phyloP scores from a whole-genome alignment of 2,113 vertebrate genomes.

The Aldabrachelys gigantea region DNA sequence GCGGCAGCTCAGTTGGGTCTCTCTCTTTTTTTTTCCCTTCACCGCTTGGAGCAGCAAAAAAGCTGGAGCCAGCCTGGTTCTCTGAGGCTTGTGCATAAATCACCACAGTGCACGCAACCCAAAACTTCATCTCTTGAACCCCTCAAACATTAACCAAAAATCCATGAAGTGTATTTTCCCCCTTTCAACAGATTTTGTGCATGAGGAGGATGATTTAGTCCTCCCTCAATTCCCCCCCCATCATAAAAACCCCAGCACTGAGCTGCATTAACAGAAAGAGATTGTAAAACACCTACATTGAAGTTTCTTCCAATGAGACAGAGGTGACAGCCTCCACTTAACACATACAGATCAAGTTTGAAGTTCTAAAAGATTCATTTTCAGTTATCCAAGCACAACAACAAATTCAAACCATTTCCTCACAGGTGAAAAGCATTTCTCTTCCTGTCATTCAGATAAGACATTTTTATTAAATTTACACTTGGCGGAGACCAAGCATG shows the following conservation, averaged over 20 bases:
- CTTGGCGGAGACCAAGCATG: not conserved
- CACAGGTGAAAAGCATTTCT: not conserved
- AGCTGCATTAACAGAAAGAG: not conserved
- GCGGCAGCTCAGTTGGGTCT: too few species aligned
- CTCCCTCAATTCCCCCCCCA: not conserved
- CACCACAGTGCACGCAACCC: not conserved
- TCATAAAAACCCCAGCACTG: not conserved
- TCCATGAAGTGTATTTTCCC: not conserved
- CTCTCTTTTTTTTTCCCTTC: too few species aligned
- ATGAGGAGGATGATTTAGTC: not conserved
- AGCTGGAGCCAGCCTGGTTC: not conserved
- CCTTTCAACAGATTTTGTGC: not conserved
- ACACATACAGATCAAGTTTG: not conserved
- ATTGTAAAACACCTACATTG: not conserved
- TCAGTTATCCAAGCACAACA: not conserved
- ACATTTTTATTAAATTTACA: not conserved
- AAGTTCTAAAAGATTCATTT: not conserved
- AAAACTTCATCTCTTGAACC: not conserved
- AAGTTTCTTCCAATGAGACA: not conserved
- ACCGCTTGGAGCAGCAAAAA: too few species aligned
- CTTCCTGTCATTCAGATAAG: not conserved
- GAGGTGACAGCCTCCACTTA: not conserved
- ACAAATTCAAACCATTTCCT: fast-evolving
- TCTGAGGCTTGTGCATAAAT: not conserved
- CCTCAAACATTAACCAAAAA: not conserved